Percentiles rank a stretch among this genome's conserved stretches.
Conservation (phyloP, 2,797 vertebrate genomes). For the Phrynocephalus guinanensis region DNA sequence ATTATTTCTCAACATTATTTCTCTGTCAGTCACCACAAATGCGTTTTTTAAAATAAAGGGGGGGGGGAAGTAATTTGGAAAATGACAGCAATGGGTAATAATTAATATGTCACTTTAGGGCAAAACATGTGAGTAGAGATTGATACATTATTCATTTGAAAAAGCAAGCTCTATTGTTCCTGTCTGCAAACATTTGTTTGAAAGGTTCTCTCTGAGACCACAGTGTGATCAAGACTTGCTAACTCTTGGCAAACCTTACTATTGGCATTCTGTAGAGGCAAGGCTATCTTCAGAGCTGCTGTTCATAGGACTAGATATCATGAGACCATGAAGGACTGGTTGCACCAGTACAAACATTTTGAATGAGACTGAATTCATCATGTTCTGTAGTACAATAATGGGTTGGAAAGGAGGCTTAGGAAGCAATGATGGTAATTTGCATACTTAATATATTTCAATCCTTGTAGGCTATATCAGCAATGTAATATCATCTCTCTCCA, state of each 20-base stretch:
- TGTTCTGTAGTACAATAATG: not conserved
- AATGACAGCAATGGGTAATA: no score
- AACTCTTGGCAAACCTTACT: no score
- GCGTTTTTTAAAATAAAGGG: not conserved
- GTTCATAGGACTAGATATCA: not conserved
- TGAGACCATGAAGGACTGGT: not conserved
- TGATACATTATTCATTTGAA: no score
- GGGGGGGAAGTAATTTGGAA: no score
- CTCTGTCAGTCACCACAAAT: no score
- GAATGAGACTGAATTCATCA: not conserved
- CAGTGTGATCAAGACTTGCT: not conserved
- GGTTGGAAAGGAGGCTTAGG: not conserved
- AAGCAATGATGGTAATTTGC: not conserved
- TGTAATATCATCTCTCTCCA: conserved; percentile 28
- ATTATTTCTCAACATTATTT: no score
- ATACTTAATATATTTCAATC: not conserved
- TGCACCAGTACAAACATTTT: not conserved
- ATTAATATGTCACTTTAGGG: no score
- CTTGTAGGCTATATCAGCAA: not conserved
- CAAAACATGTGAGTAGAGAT: not conserved
- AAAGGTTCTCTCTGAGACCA: not conserved
- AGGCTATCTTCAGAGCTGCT: not conserved
- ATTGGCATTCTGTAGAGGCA: not conserved
- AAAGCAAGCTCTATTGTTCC: not conserved
- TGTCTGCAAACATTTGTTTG: not conserved